Base-by-base conservation (phyloP, 2,888 invertebrate genomes). In the Pecten maximus region DNA sequence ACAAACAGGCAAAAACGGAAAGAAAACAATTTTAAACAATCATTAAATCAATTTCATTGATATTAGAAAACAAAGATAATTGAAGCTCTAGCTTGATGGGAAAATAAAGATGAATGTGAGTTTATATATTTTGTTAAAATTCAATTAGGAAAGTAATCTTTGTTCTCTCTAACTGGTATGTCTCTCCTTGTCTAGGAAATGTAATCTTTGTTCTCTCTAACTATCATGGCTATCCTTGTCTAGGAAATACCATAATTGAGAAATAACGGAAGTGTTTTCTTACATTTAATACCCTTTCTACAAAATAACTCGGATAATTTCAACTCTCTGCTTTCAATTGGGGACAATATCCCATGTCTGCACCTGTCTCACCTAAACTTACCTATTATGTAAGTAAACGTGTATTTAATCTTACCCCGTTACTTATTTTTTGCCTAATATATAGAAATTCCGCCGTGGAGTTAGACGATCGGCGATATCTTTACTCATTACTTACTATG, bases 81-180 rank as follows among this genome's bases (percentile, higher is more conserved):
- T 23, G 74, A 23, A 74, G 23, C 74, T 35, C 35, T 74, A 28
- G 3, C 28, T 28, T 74, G 3, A 74, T 10, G 74, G 35, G 74
- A 35, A 74, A 35, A 35, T 74, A 74, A 74, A 74, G 28, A 35
- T 74, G 35, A 74, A 35, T 74, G 35, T 16, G 35, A 74, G 74
- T 74, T 28, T 74, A 74, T 23, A 74, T 44, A 35, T 35, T 74
- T 19, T 35, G 74, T 74, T 74, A 35, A 74, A 74, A 28, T 74
- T 8, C 23, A 28, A 74, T 74, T 74, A 74, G 35, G 23, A 74
- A 74, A 74, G 74, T 74, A 74, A 74, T 74, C 74, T 74, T 74
- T 74, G 74, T 28, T 28, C 23, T 35, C 8, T 28, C 35, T 74
- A 74, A 35, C 28, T 74, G 35, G 74, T 2, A 28, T 35, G 35